Percentiles rank a stretch among this genome's conserved stretches.
Evolutionary conservation across 2,888 invertebrate species (phyloP).

Genomic region (Lobophora halterata): DNA sequence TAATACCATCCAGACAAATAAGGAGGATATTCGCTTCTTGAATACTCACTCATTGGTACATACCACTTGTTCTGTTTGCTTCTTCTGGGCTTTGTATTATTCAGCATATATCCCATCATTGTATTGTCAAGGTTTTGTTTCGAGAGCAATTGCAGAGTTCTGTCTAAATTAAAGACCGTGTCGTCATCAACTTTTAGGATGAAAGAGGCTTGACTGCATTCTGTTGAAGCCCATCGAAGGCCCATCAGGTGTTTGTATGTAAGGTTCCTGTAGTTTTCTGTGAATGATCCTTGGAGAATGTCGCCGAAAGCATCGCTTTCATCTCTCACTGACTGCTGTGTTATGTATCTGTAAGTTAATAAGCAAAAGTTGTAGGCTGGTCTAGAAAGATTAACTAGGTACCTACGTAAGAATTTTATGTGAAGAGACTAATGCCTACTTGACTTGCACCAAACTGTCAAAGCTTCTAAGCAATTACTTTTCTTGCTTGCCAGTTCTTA

Average conservation of each 20-base stretch:
- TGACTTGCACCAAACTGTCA: no score
- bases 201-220: slow-evolving; percentile 82
- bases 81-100: slow-evolving; percentile 83
- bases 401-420: no score
- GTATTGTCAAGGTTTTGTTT: slow-evolving; percentile 36
- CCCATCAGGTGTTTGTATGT: slow-evolving; percentile 93
- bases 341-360: slow-evolving; percentile 53
- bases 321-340: slow-evolving; percentile 79
- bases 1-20: slow-evolving; percentile 94
- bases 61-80: slow-evolving; percentile 89
- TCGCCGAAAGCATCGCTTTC: slow-evolving; percentile 85
- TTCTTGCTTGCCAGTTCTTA: no score
- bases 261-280: slow-evolving; percentile 89
- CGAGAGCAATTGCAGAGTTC: slow-evolving; percentile 50
- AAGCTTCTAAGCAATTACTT: no score
- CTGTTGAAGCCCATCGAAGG: slow-evolving; percentile 85
- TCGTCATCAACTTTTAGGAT: slow-evolving; percentile 92
- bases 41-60: slow-evolving; percentile 85
- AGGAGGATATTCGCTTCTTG: slow-evolving; percentile 82
- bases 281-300: slow-evolving; percentile 87
- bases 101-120: slow-evolving; percentile 85
- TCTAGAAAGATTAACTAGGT: no score
- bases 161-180: slow-evolving; percentile 85
- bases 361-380: no score
- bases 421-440: no score